Base-by-base conservation (phyloP, 2,113 vertebrate species). In the Rhipidura dahli region DNA sequence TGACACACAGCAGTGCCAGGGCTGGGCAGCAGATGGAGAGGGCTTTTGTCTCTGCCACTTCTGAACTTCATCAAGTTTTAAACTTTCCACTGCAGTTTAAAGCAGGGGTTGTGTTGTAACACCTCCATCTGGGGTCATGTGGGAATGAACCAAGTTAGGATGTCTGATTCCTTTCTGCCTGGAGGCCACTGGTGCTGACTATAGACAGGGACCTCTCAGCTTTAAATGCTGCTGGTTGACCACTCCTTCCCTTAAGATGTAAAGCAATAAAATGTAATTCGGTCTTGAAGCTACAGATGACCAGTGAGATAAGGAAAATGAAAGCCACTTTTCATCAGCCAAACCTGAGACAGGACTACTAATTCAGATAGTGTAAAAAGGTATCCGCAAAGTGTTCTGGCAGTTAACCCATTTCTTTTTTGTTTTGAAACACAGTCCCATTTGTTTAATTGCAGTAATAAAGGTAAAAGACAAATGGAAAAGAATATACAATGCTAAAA, bases 1-100 rank as follows among this genome's bases (percentile, higher is more conserved):
- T 26, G n/a, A 45, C 10, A 35, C 4, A 21, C 1, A 1, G 22
- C 2, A 2, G 24, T 66, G 28, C 15, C 60, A 53, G 28, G n/a
- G 10, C 30, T 60, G 37, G 19, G 15, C 30, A 83, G 47, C 49
- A 72, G 13, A 33, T 15, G 13, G 15, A 53, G 15, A 61, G 7
- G 13, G 40, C 4, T 63, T 82, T 85, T 60, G 5, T 23, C 30
- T 79, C 33, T 65, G 28, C 14, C 5, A 13, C 11, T 23, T 64
- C 11, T 24, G 61, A 88, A 27, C 10, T 47, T 78, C 31, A 85
- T 17, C 7, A 47, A 39, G 19, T 45, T 87, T 75, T 35, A 64
- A n/a, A 17, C 15, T 56, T 80, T 53, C 26, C 8, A 15, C 7
- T 40, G 17, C 19, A 22, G 26, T 24, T 60, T 27, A 76, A 68